Base-by-base conservation (phyloP, 35 echinoderm and acorn worm genomes). In the Diadema setosum region DNA sequence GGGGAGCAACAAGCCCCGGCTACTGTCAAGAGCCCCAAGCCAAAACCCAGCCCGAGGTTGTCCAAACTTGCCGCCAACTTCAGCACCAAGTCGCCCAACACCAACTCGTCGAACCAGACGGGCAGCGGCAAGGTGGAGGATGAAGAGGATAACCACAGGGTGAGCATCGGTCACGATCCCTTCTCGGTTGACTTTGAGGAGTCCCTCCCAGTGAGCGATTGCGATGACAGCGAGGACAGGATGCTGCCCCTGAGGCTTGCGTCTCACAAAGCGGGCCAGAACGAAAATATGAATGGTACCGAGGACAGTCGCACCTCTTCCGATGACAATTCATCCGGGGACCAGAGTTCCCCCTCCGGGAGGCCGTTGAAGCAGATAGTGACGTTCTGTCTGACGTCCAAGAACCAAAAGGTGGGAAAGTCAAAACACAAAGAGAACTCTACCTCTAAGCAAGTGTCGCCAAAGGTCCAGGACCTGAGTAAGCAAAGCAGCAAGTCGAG, bases 171-270 rank as follows among this genome's bases (percentile, higher is more conserved):
- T 6, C 73, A 44, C 25, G 73, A 78, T 78, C 73, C 73, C 44
- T 78, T 78, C 40, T 78, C 73, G 17, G 40, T 78, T 33, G 73
- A 78, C 40, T 78, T 78, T 78, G 73, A 78, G 44, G 73, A 78
- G 36, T 78, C 73, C 35, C 44, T 78, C 11, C 73, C 73, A 16
- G 35, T 42, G 11, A 78, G 73, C n/a, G 73, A 78, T 24, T 39
- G 73, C 37, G 33, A 78, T n/a, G 73, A 78, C 25, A 78, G 73
- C 37, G 73, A 78, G 3, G 73, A 78, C 16, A 41, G 40, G 21
- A 39, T 36, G 44, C 9, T 20, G 11, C 36, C 29, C 3, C 44
- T 44, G 33, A 78, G n/a, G 8, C 44, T 14, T 42, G 73, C 21
- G 3, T 26, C 24, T 26, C 21, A 36, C 73, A 78, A 78, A 78